These are phyloP conservation scores for Caranx ignobilis DNA, from an alignment of 2,113 vertebrate genomes.

Conservation along the genomic window DNA sequence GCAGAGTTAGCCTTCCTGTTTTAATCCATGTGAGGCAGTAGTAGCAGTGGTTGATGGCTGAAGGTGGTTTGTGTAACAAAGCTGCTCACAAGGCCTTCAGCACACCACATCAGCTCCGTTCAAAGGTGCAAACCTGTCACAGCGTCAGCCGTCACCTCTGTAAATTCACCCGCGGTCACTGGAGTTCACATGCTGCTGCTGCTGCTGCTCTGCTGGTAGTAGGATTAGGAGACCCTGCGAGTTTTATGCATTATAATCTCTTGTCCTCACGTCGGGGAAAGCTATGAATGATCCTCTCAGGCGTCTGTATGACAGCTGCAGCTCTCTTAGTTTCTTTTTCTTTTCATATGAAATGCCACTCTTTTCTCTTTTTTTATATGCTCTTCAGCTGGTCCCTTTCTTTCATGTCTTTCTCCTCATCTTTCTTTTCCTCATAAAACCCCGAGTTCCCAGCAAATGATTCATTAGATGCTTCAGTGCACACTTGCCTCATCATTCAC, in stretches of 20 bases:
- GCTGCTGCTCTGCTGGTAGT: slow-evolving; percentile 29
- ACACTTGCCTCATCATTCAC: slow-evolving; percentile 82
- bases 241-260: slow-evolving; percentile 54
- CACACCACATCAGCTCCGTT: slow-evolving; percentile 36
- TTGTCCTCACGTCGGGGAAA: slow-evolving; percentile 34
- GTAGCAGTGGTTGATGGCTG: slow-evolving; percentile 10
- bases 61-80: slow-evolving; percentile 18
- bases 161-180: slow-evolving; percentile 47
- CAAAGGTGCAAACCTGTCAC: slow-evolving; percentile 56
- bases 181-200: slow-evolving; percentile 29
- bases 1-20: neutral
- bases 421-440: slow-evolving; percentile 78
- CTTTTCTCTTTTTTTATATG: slow-evolving; percentile 26
- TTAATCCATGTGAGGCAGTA: slow-evolving; percentile 27
- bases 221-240: slow-evolving; percentile 39
- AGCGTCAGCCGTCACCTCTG: slow-evolving; percentile 59
- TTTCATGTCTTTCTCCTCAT: slow-evolving; percentile 70
- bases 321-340: slow-evolving; percentile 38
- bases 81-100: slow-evolving; percentile 13
- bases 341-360: slow-evolving; percentile 47
- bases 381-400: slow-evolving; percentile 53
- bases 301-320: slow-evolving; percentile 54
- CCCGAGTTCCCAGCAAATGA: slow-evolving; percentile 77
- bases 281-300: slow-evolving; percentile 39
- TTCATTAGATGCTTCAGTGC: slow-evolving; percentile 81